phyloP scores from a whole-genome alignment of 2,797 vertebrate genomes.

The Diplodus puntazzo region DNA sequence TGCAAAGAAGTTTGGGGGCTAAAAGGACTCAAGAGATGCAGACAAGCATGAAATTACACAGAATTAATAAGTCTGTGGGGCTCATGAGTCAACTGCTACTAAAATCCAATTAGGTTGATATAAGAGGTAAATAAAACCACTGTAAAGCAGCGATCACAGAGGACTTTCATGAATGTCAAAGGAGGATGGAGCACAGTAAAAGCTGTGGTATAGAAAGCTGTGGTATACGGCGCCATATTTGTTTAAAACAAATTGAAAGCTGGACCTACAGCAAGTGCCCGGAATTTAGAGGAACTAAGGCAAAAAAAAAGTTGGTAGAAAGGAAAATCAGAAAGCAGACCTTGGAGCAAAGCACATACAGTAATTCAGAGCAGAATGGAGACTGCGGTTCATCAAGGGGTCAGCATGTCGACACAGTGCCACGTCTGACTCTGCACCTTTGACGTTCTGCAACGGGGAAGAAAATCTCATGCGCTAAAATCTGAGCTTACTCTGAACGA shows the following conservation, averaged over 20 bases:
- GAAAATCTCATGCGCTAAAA: constrained; percentile 35
- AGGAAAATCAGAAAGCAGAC: constrained; percentile 35
- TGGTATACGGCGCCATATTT: constrained; percentile 12
- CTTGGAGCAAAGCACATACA: constrained; percentile 42
- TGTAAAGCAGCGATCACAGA: constrained; percentile 17
- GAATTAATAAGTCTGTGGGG: constrained; percentile 14
- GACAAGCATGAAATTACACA: constrained; percentile 27
- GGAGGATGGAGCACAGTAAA: constrained; percentile 11
- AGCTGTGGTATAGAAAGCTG: not conserved
- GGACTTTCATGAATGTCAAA: constrained; percentile 1
- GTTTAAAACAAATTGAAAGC: constrained; percentile 23
- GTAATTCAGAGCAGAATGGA: constrained; percentile 59
- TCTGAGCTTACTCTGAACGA: constrained; percentile 47
- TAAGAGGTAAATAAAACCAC: constrained; percentile 17
- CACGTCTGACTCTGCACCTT: constrained; percentile 51
- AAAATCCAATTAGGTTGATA: constrained; percentile 24
- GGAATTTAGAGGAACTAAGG: constrained; percentile 32
- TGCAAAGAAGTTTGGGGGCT: constrained; percentile 18
- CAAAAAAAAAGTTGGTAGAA: constrained; percentile 40
- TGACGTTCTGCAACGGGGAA: constrained; percentile 37
- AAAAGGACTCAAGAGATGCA: constrained; percentile 22
- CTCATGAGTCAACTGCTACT: constrained; percentile 27
- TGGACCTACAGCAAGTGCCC: constrained; percentile 11
- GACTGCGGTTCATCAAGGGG: constrained; percentile 60
- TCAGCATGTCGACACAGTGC: constrained; percentile 59